Evolutionary conservation across 2,797 vertebrate species (phyloP).

Genomic region (Intellagama lesueurii): DNA sequence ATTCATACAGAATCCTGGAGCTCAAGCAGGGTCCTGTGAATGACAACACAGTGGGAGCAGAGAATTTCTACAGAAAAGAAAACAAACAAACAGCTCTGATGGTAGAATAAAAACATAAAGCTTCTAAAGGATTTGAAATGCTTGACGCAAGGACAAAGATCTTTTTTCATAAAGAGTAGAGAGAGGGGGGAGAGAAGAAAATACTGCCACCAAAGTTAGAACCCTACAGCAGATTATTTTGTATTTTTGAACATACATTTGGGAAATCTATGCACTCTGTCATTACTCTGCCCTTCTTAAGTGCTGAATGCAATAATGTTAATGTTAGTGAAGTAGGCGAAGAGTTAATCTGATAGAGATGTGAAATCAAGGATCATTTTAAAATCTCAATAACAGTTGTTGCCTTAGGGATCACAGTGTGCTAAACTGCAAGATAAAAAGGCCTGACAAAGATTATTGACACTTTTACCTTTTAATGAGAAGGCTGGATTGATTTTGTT

Average conservation of each 20-base stretch:
- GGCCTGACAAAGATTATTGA: conserved; percentile 86
- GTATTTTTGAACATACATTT: conserved; percentile 40
- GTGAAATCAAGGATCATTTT: conserved; percentile 72
- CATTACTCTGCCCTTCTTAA: conserved; percentile 52
- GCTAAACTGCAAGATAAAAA: conserved; percentile 85
- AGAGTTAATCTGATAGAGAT: conserved; percentile 80
- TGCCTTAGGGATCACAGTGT: conserved; percentile 79
- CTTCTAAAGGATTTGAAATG: not conserved
- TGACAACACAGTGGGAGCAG: too few species aligned
- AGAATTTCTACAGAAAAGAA: not conserved
- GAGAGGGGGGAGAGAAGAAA: not conserved
- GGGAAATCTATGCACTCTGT: not conserved
- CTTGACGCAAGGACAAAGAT: not conserved
- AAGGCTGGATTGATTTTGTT: conserved; percentile 82
- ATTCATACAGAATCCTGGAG: too few species aligned
- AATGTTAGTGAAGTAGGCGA: conserved; percentile 63
- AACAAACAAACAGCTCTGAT: not conserved
- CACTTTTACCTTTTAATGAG: conserved; percentile 85
- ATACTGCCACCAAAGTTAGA: conserved; percentile 11
- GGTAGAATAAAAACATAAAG: not conserved
- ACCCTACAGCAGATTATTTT: conserved; percentile 26
- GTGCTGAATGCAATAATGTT: conserved; percentile 54
- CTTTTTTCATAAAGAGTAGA: not conserved
- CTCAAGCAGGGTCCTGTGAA: too few species aligned
- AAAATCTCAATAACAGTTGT: conserved; percentile 77